Evolutionary conservation across 2,113 vertebrate genomes (phyloP), one percentile per base, ranked within the genome.

Genomic region (Abramis brama): DNA sequence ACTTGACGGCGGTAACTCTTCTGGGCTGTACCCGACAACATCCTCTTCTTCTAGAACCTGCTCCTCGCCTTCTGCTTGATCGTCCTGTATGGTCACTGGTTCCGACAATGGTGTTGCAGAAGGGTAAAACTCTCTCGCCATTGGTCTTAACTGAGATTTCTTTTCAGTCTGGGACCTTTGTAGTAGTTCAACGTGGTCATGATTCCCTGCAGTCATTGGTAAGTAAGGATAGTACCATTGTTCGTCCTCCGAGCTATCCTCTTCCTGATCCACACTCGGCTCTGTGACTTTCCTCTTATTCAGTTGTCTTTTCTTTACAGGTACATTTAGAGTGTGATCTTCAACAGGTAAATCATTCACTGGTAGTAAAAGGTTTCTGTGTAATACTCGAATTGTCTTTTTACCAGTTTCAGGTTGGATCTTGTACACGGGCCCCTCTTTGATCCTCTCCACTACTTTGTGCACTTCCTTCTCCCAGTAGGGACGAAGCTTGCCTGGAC

Each of bases 351-450:
- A 73, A 5, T 45, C 36, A 12, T 73, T 73, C 19, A 73, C 36
- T 73, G 70, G 70, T 45, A 73, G 6, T 73, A 73, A 73, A n/a
- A 73, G 39, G 70, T 73, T 73, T 43, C 70, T 73, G 36, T 73
- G 70, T 73, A 73, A n/a, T 45, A 73, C 10, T 12, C 19, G 3
- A 73, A 73, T n/a, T 45, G 70, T n/a, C 70, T 73, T 73, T 27
- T 36, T 21, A 45, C 70, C 36, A 4, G 9, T 73, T n/a, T 73
- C 70, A 23, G 36, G 36, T 6, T 43, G 30, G 2, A 73, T 73
- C 5, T 2, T 6, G 4, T 13, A 73, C 21, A 45, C 36, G 6
- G 21, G 21, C 8, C 70, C 70, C 19, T 73, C 70, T 73, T 43
- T 43, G 70, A 45, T 73, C 47, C 60, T 25, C n/a, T 62, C n/a